Percentiles rank a stretch among this genome's conserved stretches.
phyloP scores from a whole-genome alignment of 2,888 invertebrate species.

The Myathropa florea region DNA sequence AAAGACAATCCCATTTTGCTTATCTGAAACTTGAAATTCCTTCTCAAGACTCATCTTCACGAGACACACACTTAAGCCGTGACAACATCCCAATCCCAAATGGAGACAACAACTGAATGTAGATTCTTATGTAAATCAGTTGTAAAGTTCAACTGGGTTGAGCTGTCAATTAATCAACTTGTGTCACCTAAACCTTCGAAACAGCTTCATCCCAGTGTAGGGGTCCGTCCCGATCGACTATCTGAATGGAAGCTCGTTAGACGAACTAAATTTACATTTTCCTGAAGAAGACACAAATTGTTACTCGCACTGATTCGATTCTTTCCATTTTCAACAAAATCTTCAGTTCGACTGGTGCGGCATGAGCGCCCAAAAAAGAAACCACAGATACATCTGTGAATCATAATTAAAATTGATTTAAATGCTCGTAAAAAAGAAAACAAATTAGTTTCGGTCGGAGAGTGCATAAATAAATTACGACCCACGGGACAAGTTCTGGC shows the following conservation, averaged over 20 bases:
- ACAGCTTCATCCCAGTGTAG: background rate
- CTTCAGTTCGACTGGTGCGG: background rate
- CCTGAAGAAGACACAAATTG: background rate
- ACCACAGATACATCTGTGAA: background rate
- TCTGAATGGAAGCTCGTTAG: background rate
- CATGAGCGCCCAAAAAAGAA: background rate
- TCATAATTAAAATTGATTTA: constrained; percentile 20
- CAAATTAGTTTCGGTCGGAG: background rate
- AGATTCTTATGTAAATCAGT: constrained; percentile 18
- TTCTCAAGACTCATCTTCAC: background rate
- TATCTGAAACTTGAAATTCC: constrained; percentile 11
- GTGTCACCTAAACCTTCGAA: background rate
- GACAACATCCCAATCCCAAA: background rate
- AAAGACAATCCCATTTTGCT: constrained; percentile 1
- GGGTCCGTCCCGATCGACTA: background rate
- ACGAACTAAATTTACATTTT: background rate
- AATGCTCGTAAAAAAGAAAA: constrained; percentile 5
- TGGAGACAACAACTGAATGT: background rate
- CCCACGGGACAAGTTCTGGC: constrained; percentile 15
- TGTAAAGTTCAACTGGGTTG: constrained; percentile 18
- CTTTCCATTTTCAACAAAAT: background rate
- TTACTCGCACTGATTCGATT: background rate
- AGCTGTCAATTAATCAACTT: constrained; percentile 21
- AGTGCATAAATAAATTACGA: constrained; percentile 22
- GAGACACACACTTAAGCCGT: background rate